Percentiles rank a stretch among this genome's conserved stretches.
These are phyloP conservation scores for Notechis scutatus DNA, from an alignment of 2,113 vertebrate genomes.

Conservation along the genomic window DNA sequence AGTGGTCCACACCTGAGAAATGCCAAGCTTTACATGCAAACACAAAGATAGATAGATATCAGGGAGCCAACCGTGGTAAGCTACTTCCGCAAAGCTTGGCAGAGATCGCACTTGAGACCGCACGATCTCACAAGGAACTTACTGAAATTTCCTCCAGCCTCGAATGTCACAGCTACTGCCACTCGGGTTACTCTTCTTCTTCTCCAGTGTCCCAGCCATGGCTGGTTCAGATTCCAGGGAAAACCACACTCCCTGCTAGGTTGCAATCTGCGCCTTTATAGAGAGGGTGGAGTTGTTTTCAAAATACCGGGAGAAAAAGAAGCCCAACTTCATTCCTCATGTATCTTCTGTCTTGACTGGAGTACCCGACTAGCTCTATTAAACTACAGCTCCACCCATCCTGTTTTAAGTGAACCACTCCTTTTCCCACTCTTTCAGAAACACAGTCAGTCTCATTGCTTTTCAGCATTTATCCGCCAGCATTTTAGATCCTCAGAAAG, in stretches of 20 bases:
- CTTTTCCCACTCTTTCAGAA: neutral
- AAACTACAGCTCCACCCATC: neutral
- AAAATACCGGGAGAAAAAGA: neutral
- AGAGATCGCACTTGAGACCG: neutral
- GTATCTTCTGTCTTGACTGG: neutral
- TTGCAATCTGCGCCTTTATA: neutral
- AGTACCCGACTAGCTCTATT: neutral
- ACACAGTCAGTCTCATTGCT: neutral
- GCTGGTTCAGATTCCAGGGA: neutral
- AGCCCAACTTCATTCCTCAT: neutral
- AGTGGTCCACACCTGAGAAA: neutral
- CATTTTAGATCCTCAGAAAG: neutral
- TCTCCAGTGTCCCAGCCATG: neutral
- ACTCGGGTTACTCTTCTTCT: neutral
- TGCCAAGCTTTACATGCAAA: neutral
- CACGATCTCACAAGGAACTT: neutral
- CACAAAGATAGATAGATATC: neutral
- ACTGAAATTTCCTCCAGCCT: constrained; percentile 8
- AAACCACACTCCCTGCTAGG: neutral
- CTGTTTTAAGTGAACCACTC: neutral
- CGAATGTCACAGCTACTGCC: neutral
- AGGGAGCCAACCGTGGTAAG: too few relatives aligned
- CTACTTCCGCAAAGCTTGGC: neutral
- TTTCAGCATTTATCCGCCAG: neutral
- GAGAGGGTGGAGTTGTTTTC: neutral